phyloP scores from a whole-genome alignment of 2,888 invertebrate species.

The Acrobasis consociella region DNA sequence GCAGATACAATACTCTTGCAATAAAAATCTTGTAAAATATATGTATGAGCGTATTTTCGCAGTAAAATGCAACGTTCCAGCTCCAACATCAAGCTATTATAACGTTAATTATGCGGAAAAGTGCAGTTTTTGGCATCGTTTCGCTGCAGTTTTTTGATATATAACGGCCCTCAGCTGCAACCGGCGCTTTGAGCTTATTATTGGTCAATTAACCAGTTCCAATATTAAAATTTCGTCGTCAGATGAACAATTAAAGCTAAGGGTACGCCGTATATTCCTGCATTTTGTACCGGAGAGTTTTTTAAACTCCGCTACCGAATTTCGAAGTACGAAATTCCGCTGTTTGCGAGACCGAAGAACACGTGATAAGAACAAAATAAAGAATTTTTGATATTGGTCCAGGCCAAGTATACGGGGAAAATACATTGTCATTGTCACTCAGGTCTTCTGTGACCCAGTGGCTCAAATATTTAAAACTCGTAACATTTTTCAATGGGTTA shows the following conservation, averaged over 20 bases:
- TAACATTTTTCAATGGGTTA: too few relatives aligned
- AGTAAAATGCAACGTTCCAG: not conserved
- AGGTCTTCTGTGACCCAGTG: too few relatives aligned
- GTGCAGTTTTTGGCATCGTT: constrained; percentile 15
- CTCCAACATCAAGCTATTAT: constrained; percentile 7
- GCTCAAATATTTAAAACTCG: too few relatives aligned
- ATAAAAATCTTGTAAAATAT: not conserved
- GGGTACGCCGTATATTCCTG: not conserved
- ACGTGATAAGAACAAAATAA: too few relatives aligned
- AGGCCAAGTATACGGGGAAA: too few relatives aligned
- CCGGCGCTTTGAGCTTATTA: constrained; percentile 5
- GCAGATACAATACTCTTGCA: not conserved
- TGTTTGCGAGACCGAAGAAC: too few relatives aligned
- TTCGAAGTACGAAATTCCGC: too few relatives aligned
- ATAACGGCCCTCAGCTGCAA: constrained; percentile 14
- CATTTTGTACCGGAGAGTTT: too few relatives aligned
- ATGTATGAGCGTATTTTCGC: not conserved
- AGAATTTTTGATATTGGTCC: too few relatives aligned
- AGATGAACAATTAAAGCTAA: not conserved
- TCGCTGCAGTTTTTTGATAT: constrained; percentile 14
- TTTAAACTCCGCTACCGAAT: too few relatives aligned
- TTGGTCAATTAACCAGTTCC: not conserved
- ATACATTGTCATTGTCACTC: too few relatives aligned
- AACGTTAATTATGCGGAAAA: constrained; percentile 15
- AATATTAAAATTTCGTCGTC: not conserved